Conservation (phyloP, 2,113 vertebrate genomes). For the Romanogobio albipinnatus region DNA sequence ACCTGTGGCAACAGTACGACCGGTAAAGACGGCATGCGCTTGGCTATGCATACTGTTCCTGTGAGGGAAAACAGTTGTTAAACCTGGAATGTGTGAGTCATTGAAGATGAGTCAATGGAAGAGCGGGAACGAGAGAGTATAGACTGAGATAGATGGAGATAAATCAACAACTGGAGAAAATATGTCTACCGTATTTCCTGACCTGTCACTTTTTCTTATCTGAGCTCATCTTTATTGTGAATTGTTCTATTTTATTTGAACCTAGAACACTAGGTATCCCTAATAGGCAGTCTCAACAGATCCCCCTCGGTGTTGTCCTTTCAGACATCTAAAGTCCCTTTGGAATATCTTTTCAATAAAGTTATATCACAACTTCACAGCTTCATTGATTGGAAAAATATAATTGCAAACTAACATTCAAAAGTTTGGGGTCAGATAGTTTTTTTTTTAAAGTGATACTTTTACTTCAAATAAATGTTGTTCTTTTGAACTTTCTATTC, state of each 20-base stretch:
- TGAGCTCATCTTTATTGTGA: constrained; percentile 17
- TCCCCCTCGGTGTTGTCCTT: neutral
- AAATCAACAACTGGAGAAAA: constrained; percentile 54
- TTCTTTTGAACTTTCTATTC: neutral
- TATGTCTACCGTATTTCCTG: constrained; percentile 47
- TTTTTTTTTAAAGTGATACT: neutral
- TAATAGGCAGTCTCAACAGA: neutral
- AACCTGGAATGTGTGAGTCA: constrained; percentile 63
- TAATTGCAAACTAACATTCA: neutral
- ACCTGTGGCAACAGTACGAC: constrained; percentile 44
- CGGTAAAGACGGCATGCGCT: constrained; percentile 53
- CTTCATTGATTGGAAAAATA: neutral
- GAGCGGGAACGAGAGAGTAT: constrained; percentile 38
- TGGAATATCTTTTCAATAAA: neutral
- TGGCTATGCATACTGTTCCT: constrained; percentile 46
- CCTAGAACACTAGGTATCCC: neutral
- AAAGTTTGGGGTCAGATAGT: neutral
- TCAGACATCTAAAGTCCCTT: too few relatives aligned
- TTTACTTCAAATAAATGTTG: neutral
- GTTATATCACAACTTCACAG: neutral
- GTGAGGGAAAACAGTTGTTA: constrained; percentile 60
- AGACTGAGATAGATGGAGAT: constrained; percentile 56
- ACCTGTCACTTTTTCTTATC: constrained; percentile 21
- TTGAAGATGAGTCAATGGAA: constrained; percentile 60
- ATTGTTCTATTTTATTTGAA: neutral